Evolutionary conservation across 2,113 vertebrate genomes (phyloP), one percentile per base, ranked within the genome.

Genomic region (Stigmatopora argus): DNA sequence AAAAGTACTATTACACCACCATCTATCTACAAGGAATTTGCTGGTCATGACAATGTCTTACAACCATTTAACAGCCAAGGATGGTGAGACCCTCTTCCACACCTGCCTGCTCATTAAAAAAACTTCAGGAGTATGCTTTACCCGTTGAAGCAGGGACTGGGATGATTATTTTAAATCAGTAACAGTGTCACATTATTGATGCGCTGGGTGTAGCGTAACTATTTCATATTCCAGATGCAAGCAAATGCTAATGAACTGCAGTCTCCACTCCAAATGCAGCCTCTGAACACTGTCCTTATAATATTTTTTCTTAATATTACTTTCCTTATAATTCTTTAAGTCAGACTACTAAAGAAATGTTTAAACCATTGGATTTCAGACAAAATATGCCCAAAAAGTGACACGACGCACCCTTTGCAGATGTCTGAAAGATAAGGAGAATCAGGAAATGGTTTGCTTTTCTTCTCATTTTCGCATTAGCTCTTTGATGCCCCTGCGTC

Each of bases 191-290:
- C 14, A 0, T 35, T 6, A 18, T 2, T 35, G 4, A 69, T 51
- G 48, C 21, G 7, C 51, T 44, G 19, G 15, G 9, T 56, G 55
- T 61, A 41, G 31, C 11, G 59, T 18, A 44, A 4, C 23, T 47
- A 46, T 69, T 82, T 81, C 48, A 78, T 73, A 77, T 82, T 85
- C 75, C 62, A 63, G 62, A 79, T 78, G 71, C 73, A 72, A 75
- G 77, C 49, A 82, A 72, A 86, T 86, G 82, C 80, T 76, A 85
- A 84, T 86, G 70, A 85, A 73, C 48, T 79, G 74, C 73, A 67
- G 71, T 72, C 80, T 78, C 76, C 75, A 61, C 53, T 77, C 71
- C 81, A 69, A 64, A 70, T 51, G 31, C 52, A 77, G 56, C 76
- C 71, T 74, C 41, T 70, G 67, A 67, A 41, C 62, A 53, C 57